phyloP scores from a whole-genome alignment of 2,113 vertebrate genomes.

The Cebidichthys violaceus region DNA sequence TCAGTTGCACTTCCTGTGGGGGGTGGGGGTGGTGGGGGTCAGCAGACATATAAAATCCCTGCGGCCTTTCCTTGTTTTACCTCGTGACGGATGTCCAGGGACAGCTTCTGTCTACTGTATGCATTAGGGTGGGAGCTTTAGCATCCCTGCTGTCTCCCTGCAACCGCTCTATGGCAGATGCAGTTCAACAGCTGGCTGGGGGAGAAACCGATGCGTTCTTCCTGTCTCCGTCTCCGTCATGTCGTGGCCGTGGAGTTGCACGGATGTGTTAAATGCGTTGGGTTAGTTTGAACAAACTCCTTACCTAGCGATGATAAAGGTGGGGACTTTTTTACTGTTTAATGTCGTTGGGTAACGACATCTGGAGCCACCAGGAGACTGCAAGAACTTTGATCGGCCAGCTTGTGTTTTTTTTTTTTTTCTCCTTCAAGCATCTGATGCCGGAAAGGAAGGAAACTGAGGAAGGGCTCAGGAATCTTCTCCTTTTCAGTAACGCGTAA shows the following conservation, averaged over 20 bases:
- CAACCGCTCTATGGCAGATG: background rate
- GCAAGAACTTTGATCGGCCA: too few species aligned
- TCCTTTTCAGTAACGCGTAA: too few species aligned
- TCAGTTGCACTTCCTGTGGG: constrained; percentile 38
- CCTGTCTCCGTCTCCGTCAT: background rate
- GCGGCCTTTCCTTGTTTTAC: background rate
- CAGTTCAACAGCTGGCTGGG: background rate
- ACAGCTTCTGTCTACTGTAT: background rate
- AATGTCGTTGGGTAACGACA: too few species aligned
- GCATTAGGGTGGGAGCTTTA: background rate
- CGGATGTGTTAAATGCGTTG: too few species aligned
- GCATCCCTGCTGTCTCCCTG: background rate
- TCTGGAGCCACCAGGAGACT: too few species aligned
- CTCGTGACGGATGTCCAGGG: constrained; percentile 16
- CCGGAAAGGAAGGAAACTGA: too few species aligned
- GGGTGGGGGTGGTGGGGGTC: background rate
- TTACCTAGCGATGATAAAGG: too few species aligned
- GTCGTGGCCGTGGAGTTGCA: background rate
- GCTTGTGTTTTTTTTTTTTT: too few species aligned
- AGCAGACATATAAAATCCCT: constrained; percentile 19
- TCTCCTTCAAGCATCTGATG: too few species aligned
- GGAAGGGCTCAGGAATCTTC: too few species aligned
- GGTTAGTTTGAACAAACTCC: too few species aligned
- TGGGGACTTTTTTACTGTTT: background rate
- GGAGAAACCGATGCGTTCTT: background rate